These are phyloP conservation scores for Pelochelys cantorii DNA, from an alignment of 2,797 vertebrate species.

Conservation along the genomic window DNA sequence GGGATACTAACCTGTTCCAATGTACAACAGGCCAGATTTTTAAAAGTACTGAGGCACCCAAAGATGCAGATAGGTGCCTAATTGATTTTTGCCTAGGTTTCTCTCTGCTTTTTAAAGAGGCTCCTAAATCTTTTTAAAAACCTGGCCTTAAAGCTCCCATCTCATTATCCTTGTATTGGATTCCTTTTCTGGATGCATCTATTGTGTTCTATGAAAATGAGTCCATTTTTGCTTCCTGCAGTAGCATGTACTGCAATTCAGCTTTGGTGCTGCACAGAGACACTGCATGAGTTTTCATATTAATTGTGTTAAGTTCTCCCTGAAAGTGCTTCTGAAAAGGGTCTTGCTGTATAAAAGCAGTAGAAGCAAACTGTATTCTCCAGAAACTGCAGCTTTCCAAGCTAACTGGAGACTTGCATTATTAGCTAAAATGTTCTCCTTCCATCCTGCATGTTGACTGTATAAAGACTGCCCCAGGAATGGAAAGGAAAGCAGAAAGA, in stretches of 20 bases:
- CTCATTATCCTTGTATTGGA: background rate
- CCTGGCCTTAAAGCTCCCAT: background rate
- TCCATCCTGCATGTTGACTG: background rate
- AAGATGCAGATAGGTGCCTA: background rate
- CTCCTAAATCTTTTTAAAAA: background rate
- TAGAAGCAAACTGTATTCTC: background rate
- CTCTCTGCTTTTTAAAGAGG: background rate
- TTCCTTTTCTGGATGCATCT: background rate
- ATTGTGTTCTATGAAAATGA: background rate
- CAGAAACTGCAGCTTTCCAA: conserved; percentile 32
- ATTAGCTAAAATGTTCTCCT: conserved; percentile 1
- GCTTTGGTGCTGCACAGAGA: conserved; percentile 23
- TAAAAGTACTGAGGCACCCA: background rate
- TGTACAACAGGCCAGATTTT: background rate
- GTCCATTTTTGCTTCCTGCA: background rate
- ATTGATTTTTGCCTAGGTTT: rapidly evolving
- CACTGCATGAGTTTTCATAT: conserved; percentile 40
- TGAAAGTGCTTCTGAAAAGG: conserved; percentile 42
- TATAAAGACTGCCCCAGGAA: background rate
- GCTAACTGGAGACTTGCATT: background rate
- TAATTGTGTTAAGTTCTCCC: conserved; percentile 58
- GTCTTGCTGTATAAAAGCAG: conserved; percentile 1
- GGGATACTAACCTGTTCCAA: background rate
- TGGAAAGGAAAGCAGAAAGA: background rate
- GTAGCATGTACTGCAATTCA: conserved; percentile 54